Conservation (phyloP, 1,140 invertebrate species). For the Heliothis subflexa region DNA sequence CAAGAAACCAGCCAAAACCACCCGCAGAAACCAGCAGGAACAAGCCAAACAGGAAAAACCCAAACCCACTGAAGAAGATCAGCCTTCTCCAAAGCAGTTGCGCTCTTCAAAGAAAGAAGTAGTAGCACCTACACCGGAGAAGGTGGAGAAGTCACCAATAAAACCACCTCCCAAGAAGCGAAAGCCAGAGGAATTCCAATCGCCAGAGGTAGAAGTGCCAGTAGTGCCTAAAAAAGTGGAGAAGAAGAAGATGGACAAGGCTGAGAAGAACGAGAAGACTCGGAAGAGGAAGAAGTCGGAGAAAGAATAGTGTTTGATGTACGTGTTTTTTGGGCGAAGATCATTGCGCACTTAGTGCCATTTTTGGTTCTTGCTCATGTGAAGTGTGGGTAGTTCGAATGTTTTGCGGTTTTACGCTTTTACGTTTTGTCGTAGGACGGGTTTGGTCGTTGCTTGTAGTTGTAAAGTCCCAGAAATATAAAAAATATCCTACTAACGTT, state of each 20-base stretch:
- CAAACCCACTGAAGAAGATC: constrained; percentile 50
- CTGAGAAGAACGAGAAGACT: constrained; percentile 69
- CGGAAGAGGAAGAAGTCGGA: constrained; percentile 77
- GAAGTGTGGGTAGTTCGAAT: constrained; percentile 6
- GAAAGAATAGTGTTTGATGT: constrained; percentile 82
- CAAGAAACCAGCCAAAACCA: constrained; percentile 50
- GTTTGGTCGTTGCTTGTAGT: not conserved
- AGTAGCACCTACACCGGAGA: constrained; percentile 52
- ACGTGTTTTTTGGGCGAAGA: constrained; percentile 70
- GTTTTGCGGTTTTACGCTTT: not conserved
- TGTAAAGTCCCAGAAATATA: no score
- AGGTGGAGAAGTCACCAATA: constrained; percentile 56
- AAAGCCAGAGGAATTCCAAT: constrained; percentile 66
- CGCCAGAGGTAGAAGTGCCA: constrained; percentile 52
- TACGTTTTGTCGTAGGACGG: not conserved
- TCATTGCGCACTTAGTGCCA: constrained; percentile 30
- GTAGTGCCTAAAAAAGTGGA: constrained; percentile 53
- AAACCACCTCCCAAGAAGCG: constrained; percentile 76
- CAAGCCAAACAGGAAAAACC: constrained; percentile 47
- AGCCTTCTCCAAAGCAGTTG: constrained; percentile 69
- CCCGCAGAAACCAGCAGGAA: constrained; percentile 43
- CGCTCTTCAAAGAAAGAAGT: constrained; percentile 74
- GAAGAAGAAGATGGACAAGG: constrained; percentile 68
- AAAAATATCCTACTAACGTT: no score
- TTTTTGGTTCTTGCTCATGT: not conserved